Conservation (phyloP, 2,888 invertebrate genomes). For the Sclerodermus sp. region DNA sequence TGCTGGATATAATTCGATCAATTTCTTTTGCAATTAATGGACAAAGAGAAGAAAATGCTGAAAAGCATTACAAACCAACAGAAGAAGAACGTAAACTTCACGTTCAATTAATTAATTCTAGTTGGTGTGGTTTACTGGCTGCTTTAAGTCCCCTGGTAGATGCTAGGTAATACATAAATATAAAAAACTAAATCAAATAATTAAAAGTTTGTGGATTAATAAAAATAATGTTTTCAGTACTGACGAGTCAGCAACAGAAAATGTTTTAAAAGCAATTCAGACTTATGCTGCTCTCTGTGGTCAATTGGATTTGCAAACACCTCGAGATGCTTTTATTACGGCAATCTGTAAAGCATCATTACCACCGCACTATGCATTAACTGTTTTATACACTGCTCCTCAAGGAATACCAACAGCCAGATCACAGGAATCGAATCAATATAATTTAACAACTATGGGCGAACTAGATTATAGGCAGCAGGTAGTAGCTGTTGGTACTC, state of each 20-base stretch:
- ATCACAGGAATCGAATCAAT: constrained; percentile 47
- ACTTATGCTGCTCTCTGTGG: constrained; percentile 89
- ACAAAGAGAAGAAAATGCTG: constrained; percentile 57
- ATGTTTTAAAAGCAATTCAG: constrained; percentile 88
- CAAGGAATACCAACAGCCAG: constrained; percentile 60
- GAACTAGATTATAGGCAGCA: constrained; percentile 86
- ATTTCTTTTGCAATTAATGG: constrained; percentile 74
- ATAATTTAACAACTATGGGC: constrained; percentile 53
- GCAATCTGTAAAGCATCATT: constrained; percentile 95
- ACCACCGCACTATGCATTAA: constrained; percentile 92
- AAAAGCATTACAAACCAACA: constrained; percentile 55
- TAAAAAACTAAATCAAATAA: neutral
- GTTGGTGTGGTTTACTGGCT: constrained; percentile 92
- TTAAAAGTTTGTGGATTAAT: too few relatives aligned
- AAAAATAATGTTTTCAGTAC: constrained; percentile 62
- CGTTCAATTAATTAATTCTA: constrained; percentile 84
- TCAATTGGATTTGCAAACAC: constrained; percentile 72
- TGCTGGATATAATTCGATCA: constrained; percentile 88
- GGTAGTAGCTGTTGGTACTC: constrained; percentile 96
- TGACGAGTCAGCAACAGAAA: constrained; percentile 90
- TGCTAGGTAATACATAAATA: constrained; percentile 65
- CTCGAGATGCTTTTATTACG: constrained; percentile 92
- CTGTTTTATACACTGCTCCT: constrained; percentile 73
- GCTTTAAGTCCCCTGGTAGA: constrained; percentile 90
- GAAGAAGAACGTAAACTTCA: constrained; percentile 61